phyloP scores from a whole-genome alignment of 2,888 invertebrate genomes.

The Eumacrocentrus americanus region DNA sequence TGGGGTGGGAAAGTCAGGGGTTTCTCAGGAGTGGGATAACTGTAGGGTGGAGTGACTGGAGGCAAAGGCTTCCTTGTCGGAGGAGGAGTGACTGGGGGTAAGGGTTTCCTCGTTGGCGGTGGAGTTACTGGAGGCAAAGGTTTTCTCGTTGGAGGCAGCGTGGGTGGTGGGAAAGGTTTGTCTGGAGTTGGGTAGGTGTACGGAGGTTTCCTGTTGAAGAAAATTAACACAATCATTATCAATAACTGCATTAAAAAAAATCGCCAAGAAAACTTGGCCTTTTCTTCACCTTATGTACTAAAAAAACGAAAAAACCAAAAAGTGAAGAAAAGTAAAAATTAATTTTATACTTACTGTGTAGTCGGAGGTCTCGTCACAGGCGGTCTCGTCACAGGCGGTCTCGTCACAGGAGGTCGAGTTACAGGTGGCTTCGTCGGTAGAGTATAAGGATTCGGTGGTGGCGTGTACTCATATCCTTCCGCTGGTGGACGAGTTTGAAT shows the following conservation, averaged over 20 bases:
- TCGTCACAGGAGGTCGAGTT: conserved; percentile 19
- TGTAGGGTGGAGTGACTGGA: conserved; percentile 37
- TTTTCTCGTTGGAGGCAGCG: conserved; percentile 30
- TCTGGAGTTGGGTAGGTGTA: conserved; percentile 41
- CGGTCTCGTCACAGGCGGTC: conserved; percentile 12
- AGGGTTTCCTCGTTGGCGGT: no score
- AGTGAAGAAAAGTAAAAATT: no score
- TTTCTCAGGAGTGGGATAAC: conserved; percentile 39
- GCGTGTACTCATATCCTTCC: conserved; percentile 6
- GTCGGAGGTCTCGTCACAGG: conserved; percentile 17
- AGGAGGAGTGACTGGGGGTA: conserved; percentile 32
- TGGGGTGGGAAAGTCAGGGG: conserved; percentile 34
- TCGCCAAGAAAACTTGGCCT: no score
- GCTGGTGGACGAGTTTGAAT: conserved; percentile 8
- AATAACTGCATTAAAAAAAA: neutral
- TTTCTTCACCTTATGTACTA: neutral
- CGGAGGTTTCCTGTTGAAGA: conserved; percentile 27
- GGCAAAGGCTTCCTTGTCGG: no score
- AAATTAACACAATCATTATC: no score
- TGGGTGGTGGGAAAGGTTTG: conserved; percentile 29
- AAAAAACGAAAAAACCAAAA: neutral
- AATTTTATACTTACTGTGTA: neutral
- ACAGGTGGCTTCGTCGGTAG: conserved; percentile 28
- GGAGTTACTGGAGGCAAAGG: conserved; percentile 31
- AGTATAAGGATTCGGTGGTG: conserved; percentile 11